Evolutionary conservation across 2,797 vertebrate species (phyloP).

Genomic region (Pseudopleuronectes americanus): DNA sequence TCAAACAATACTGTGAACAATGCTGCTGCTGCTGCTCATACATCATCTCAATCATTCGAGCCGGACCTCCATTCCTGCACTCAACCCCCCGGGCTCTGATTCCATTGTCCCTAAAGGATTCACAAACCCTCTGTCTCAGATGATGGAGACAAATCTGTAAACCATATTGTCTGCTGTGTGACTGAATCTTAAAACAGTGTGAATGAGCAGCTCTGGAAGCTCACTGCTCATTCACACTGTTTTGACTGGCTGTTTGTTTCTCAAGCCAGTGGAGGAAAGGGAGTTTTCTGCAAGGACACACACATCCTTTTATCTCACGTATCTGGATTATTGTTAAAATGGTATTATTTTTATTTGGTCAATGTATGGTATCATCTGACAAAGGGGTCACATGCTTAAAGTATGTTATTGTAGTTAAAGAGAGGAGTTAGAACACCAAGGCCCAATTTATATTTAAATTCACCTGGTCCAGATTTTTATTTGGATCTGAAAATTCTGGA

Average conservation of each 20-base stretch:
- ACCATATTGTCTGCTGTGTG: conserved; percentile 2
- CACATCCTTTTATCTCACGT: not conserved
- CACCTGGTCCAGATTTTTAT: too few relatives aligned
- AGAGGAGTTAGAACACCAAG: too few relatives aligned
- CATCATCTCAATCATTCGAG: not conserved
- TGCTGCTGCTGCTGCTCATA: not conserved
- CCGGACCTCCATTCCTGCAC: not conserved
- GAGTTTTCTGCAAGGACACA: not conserved
- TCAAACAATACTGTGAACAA: conserved; percentile 7
- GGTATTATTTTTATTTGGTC: not conserved
- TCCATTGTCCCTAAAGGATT: not conserved
- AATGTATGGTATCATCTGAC: not conserved
- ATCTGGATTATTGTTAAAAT: not conserved
- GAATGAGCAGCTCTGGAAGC: too few relatives aligned
- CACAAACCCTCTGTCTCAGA: not conserved
- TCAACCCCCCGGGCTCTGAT: not conserved
- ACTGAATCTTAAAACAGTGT: not conserved
- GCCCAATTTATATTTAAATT: too few relatives aligned
- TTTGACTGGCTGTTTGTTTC: too few relatives aligned
- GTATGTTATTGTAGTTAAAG: not conserved
- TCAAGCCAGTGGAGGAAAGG: not conserved
- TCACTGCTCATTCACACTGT: too few relatives aligned
- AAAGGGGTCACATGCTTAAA: not conserved
- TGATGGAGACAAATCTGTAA: not conserved
- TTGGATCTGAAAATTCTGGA: too few relatives aligned